These are phyloP conservation scores for Ammodytes marinus DNA, from an alignment of 2,113 vertebrate species.

Conservation along the genomic window DNA sequence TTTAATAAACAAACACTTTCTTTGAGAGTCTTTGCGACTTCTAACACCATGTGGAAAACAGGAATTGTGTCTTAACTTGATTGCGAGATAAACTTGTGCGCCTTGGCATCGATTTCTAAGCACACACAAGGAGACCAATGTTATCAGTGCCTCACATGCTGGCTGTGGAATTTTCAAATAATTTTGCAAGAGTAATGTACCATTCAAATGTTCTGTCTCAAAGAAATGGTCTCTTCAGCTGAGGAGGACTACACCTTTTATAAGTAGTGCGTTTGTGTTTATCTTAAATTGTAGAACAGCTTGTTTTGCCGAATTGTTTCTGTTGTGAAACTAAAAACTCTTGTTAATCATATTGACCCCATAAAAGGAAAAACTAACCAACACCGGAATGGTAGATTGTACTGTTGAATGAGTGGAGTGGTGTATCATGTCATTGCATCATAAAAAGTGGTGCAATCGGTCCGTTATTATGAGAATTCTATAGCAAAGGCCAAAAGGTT, in stretches of 20 bases:
- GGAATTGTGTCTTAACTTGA: conserved; percentile 11
- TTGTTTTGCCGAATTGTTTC: not conserved
- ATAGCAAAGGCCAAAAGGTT: not conserved
- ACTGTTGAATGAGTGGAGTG: not conserved
- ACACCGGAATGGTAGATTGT: no score
- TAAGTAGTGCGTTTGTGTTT: not conserved
- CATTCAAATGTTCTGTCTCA: not conserved
- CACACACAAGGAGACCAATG: conserved; percentile 9
- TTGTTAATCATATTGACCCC: no score
- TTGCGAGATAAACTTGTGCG: conserved; percentile 13
- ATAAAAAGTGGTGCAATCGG: not conserved
- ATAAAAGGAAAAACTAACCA: no score
- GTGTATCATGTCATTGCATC: not conserved
- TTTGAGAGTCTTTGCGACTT: conserved; percentile 29
- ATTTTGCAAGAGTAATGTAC: not conserved
- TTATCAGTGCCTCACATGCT: conserved; percentile 23
- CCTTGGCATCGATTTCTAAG: conserved; percentile 27
- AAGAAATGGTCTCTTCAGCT: not conserved
- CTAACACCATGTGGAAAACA: conserved; percentile 25
- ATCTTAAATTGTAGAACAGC: not conserved
- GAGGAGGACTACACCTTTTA: not conserved
- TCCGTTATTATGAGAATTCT: not conserved
- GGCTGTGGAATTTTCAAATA: conserved; percentile 24
- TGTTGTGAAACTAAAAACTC: not conserved
- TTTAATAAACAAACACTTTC: conserved; percentile 11